phyloP scores from a whole-genome alignment of 2,113 vertebrate species.

The Melanotaenia duboulayi region DNA sequence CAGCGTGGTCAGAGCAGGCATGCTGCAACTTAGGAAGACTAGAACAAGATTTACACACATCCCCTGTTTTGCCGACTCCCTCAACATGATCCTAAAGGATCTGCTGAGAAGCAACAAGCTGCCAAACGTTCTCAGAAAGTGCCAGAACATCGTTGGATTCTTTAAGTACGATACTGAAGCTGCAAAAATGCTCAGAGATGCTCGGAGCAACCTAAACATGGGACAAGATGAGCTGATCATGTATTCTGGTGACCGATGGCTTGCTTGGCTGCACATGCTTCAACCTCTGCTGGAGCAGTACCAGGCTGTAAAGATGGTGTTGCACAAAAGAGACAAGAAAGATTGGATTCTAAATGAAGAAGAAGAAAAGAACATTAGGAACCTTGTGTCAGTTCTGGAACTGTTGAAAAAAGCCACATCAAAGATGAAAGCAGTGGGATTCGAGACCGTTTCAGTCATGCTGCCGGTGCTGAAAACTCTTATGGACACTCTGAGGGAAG shows the following conservation, averaged over 20 bases:
- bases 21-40: not conserved
- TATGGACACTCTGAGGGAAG: not conserved
- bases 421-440: not conserved
- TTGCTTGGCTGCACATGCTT: not conserved
- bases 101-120: not conserved
- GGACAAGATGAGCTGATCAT: not conserved
- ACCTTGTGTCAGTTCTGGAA: not conserved
- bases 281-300: not conserved
- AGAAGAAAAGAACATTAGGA: not conserved
- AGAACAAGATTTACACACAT: not conserved
- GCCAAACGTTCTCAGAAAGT: not conserved
- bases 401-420: not conserved
- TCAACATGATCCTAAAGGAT: not conserved
- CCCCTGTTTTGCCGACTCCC: constrained; percentile 15
- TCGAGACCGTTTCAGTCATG: not conserved
- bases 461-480: not conserved
- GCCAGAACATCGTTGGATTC: constrained; percentile 11
- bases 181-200: not conserved
- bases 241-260: constrained; percentile 3
- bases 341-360: not conserved
- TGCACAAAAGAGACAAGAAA: not conserved
- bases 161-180: not conserved
- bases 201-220: accelerated
- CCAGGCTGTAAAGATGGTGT: not conserved
- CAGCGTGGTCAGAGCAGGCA: not conserved